phyloP scores from a whole-genome alignment of 2,797 vertebrate genomes.

The Phrynocephalus guinanensis region DNA sequence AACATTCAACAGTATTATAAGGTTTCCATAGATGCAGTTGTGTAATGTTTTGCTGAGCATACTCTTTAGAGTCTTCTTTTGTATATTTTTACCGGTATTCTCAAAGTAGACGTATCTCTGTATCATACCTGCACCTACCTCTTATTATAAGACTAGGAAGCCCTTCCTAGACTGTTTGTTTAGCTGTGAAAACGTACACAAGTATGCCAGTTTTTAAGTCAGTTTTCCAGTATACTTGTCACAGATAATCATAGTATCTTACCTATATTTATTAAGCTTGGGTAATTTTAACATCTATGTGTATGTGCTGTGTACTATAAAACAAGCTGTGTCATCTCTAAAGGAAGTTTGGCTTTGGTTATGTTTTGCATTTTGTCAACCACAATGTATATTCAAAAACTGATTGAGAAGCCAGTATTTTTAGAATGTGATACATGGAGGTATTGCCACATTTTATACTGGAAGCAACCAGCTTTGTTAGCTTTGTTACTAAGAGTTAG shows the following conservation, averaged over 20 bases:
- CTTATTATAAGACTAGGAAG: not conserved
- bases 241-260: not conserved
- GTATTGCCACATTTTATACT: not conserved
- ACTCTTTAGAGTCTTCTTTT: not conserved
- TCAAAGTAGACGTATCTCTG: slow-evolving; percentile 1
- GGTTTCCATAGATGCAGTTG: accelerated
- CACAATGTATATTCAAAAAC: not conserved
- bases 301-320: not conserved
- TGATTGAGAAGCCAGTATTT: slow-evolving; percentile 3
- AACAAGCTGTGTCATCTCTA: slow-evolving; percentile 18
- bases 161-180: not conserved
- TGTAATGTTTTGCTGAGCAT: not conserved
- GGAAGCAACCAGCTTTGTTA: not conserved
- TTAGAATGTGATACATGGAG: not conserved
- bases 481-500: not conserved
- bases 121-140: not conserved
- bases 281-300: not conserved
- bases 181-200: slow-evolving; percentile 7
- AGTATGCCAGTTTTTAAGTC: not conserved
- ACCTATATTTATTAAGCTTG: not conserved
- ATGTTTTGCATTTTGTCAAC: not conserved
- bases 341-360: not conserved
- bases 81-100: slow-evolving; percentile 8
- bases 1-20: not conserved
- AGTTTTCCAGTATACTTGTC: not conserved